Base-by-base conservation (phyloP, 2,888 invertebrate genomes). In the Petrophora chlorosata region DNA sequence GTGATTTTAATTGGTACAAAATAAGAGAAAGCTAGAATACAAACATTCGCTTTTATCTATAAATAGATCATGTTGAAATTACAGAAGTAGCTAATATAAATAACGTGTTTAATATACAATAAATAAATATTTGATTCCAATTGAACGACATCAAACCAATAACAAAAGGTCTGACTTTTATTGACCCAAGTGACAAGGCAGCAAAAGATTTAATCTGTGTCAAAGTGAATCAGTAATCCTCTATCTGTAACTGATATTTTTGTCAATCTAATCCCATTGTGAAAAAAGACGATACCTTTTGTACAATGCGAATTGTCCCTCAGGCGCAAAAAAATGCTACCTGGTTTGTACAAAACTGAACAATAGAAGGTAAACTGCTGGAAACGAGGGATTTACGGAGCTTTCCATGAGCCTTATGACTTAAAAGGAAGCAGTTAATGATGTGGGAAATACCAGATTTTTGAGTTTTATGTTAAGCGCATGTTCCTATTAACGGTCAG, bases 231-330 rank as follows among this genome's bases (percentile, higher is more conserved):
- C 40, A 36, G 22, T 49, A 43, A 44, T 44, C 33, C 36, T 12
- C 5, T 43, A 29, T 45, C 44, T 53, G 40, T 44, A 44, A 50
- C 47, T 36, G 51, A 57, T 53, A 48, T 43, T 52, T 36, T 42
- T 50, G 30, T 47, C 36, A 38, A 42, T 39, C 5, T 19, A 29
- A 46, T 47, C 35, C 43, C 16, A 40, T 43, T 44, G 25, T 23
- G 46, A 32, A 43, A 29, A 51, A 5, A 29, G 28, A 34, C 25
- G 28, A 36, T 51, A 48, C 19, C 43, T 42, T 52, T 41, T 56
- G 48, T 52, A 30, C 48, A 32, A 22, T 25, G 41, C 12, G 19
- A 28, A 38, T 41, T 14, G 41, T 33, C 9, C 19, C 33, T 30
- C 17, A 14, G 23, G 33, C 25, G 30, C 25, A 54, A 52, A 51